Percentiles rank a stretch among this genome's conserved stretches.
phyloP scores from a whole-genome alignment of 2,797 vertebrate genomes.

The Anisognathus igniventris region DNA sequence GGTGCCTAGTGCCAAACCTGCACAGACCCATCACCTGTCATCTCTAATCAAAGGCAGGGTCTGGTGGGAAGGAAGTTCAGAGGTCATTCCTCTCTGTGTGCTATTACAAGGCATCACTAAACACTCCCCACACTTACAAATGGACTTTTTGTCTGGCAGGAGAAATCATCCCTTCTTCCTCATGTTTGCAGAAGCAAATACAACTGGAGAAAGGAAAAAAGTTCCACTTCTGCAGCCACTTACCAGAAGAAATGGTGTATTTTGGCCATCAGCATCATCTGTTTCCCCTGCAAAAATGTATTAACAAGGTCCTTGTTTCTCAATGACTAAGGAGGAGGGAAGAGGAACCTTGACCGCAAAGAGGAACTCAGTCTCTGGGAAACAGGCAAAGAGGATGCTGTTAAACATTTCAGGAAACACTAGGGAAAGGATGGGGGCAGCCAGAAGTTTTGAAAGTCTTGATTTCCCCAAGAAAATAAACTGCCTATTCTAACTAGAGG shows the following conservation, averaged over 20 bases:
- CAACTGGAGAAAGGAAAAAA: background rate
- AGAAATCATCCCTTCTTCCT: background rate
- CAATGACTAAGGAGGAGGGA: background rate
- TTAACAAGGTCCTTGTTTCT: background rate
- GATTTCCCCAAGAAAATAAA: background rate
- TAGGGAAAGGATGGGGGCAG: background rate
- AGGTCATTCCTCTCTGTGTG: background rate
- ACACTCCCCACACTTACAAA: background rate
- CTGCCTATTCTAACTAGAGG: background rate
- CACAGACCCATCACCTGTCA: background rate
- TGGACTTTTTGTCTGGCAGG: background rate
- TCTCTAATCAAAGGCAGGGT: background rate
- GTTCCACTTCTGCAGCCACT: background rate
- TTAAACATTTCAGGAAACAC: conserved; percentile 32
- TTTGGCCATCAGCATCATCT: background rate
- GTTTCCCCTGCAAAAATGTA: background rate
- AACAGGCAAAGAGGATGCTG: background rate
- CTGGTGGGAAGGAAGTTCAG: background rate
- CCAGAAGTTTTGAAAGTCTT: background rate
- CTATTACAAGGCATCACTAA: background rate
- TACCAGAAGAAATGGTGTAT: background rate
- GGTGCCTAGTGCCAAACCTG: background rate
- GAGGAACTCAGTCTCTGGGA: background rate
- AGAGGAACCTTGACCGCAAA: background rate
- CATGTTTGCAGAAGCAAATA: background rate